phyloP scores from a whole-genome alignment of 1,140 invertebrate genomes.

The Drosophila willistoni region DNA sequence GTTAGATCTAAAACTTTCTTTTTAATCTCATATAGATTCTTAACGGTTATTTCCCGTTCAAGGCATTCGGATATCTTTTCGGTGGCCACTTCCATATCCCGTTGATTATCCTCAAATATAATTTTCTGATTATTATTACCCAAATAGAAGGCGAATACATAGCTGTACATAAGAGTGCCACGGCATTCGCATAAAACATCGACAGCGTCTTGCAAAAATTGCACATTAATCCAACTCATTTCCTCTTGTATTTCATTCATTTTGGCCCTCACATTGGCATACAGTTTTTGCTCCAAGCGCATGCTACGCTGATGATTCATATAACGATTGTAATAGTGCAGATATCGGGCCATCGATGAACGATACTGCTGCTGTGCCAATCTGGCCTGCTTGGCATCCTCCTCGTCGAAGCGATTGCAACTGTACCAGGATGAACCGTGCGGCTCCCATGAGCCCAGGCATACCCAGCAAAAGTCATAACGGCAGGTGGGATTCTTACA shows the following conservation, averaged over 20 bases:
- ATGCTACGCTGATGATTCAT: slow-evolving; percentile 99
- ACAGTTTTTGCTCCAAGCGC: slow-evolving; percentile 98
- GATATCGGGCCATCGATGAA: slow-evolving; percentile 89
- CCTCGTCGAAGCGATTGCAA: slow-evolving; percentile 98
- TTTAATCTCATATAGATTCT: slow-evolving; percentile 98
- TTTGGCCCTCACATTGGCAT: slow-evolving; percentile 96
- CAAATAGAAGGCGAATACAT: slow-evolving; percentile 99
- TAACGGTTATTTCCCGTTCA: slow-evolving; percentile 98
- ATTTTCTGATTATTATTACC: slow-evolving; percentile 99
- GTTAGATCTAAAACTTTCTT: slow-evolving; percentile 97
- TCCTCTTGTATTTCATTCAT: slow-evolving; percentile 99
- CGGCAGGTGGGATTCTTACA: slow-evolving; percentile 99
- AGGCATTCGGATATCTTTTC: slow-evolving; percentile 98
- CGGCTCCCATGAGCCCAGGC: slow-evolving; percentile 98
- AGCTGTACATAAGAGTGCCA: slow-evolving; percentile 99
- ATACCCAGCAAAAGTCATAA: slow-evolving; percentile 99
- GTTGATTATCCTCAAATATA: slow-evolving; percentile 99
- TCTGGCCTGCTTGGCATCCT: slow-evolving; percentile 96
- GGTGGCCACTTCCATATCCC: slow-evolving; percentile 97
- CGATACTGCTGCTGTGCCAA: slow-evolving; percentile 97
- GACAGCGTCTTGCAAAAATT: slow-evolving; percentile 98
- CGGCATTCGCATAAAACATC: slow-evolving; percentile 98
- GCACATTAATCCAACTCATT: slow-evolving; percentile 99
- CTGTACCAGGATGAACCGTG: slow-evolving; percentile 99
- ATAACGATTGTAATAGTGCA: slow-evolving; percentile 99